Conservation (phyloP, 2,113 vertebrate genomes). For the Callithrix jacchus region DNA sequence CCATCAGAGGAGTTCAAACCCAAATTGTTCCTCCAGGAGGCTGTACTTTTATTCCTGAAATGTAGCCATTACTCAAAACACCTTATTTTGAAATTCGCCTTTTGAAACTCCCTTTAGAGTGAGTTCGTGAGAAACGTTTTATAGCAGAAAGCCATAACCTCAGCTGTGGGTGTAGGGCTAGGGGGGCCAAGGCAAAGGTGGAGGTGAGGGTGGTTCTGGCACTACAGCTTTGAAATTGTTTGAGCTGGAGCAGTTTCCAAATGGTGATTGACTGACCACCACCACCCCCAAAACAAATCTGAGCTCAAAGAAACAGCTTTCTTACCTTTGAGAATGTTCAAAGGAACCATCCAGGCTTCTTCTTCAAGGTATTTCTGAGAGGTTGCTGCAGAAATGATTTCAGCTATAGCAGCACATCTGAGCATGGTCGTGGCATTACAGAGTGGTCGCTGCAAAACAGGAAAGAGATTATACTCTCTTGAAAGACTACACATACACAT, state of each 20-base stretch:
- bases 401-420: background rate
- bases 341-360: background rate
- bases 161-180: fast-evolving
- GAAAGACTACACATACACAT: background rate
- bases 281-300: background rate
- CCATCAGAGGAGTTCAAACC: background rate
- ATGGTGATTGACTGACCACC: background rate
- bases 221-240: background rate
- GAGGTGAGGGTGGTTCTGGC: background rate
- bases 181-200: fast-evolving
- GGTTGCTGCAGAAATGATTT: background rate
- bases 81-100: background rate
- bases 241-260: background rate
- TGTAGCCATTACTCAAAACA: background rate
- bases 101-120: background rate
- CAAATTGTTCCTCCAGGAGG: too few species aligned
- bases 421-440: background rate
- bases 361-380: background rate
- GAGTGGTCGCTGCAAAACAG: too few species aligned
- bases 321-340: background rate
- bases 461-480: background rate
- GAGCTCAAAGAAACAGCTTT: background rate
- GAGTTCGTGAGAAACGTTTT: background rate
- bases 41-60: background rate
- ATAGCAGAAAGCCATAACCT: background rate